Conservation (phyloP, 2,797 vertebrate genomes). For the Chrosomus eos region DNA sequence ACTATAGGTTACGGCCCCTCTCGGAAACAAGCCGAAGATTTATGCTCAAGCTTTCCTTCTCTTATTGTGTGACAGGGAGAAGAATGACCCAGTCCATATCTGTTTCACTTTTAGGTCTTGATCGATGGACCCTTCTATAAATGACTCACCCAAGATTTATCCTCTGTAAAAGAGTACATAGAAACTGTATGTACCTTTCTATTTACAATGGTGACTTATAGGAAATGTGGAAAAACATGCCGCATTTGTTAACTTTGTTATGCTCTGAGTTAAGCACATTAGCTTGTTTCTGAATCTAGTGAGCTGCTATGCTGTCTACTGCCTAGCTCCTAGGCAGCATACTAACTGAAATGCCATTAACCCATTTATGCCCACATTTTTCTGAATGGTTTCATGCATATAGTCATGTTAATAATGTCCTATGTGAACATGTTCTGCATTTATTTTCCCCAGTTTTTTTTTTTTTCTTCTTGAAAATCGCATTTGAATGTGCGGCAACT, state of each 20-base stretch:
- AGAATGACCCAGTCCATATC: slow-evolving; percentile 74
- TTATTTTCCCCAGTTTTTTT: too few relatives aligned
- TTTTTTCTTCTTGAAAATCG: too few relatives aligned
- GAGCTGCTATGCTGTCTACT: background rate
- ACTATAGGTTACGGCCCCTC: slow-evolving; percentile 66
- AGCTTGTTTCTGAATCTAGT: slow-evolving; percentile 10
- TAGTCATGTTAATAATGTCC: too few relatives aligned
- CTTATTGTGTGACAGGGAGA: slow-evolving; percentile 74
- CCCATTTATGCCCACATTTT: too few relatives aligned
- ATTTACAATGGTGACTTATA: slow-evolving; percentile 69
- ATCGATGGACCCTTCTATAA: slow-evolving; percentile 77
- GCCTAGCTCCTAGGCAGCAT: background rate
- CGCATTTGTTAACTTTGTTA: slow-evolving; percentile 38
- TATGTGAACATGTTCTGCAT: too few relatives aligned
- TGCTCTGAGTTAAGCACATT: background rate
- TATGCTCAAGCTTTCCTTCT: slow-evolving; percentile 65
- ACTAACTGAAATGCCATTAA: too few relatives aligned
- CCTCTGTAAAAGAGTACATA: slow-evolving; percentile 60
- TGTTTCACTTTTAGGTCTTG: slow-evolving; percentile 75
- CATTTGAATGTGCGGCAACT: too few relatives aligned
- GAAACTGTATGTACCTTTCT: slow-evolving; percentile 70
- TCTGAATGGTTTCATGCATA: too few relatives aligned
- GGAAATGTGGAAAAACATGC: slow-evolving; percentile 59
- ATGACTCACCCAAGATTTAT: slow-evolving; percentile 72
- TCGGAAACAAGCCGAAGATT: slow-evolving; percentile 73